Conservation (phyloP, 2,797 vertebrate species). For the Gymnothorax reevesii region DNA sequence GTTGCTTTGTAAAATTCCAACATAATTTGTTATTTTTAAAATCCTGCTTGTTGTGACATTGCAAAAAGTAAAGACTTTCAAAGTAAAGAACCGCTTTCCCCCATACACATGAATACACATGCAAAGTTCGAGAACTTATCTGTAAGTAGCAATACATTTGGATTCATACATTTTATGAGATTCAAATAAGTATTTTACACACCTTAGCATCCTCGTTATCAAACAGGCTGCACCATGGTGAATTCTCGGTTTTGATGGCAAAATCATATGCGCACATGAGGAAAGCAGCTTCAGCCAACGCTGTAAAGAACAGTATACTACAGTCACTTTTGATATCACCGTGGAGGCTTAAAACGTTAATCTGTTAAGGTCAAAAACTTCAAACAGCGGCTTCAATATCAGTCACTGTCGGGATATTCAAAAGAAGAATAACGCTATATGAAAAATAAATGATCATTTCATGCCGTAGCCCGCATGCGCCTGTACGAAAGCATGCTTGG, state of each 20-base stretch:
- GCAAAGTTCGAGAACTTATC: background rate
- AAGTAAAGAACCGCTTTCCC: background rate
- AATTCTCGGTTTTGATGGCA: constrained; percentile 82
- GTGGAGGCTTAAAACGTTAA: background rate
- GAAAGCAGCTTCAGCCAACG: constrained; percentile 89
- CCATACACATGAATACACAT: background rate
- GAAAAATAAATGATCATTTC: background rate
- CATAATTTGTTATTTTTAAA: background rate
- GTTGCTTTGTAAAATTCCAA: background rate
- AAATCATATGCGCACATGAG: constrained; percentile 90
- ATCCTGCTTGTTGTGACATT: background rate
- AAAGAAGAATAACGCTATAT: no score
- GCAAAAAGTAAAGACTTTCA: background rate
- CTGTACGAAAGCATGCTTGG: background rate
- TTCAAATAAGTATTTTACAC: constrained; percentile 35
- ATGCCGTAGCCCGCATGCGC: background rate
- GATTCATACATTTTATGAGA: no score
- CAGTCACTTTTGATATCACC: background rate
- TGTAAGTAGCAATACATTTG: no score
- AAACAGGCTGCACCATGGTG: constrained; percentile 90
- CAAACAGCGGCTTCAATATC: no score
- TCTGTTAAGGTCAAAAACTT: no score
- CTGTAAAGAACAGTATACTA: constrained; percentile 60
- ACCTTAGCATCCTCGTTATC: constrained; percentile 83
- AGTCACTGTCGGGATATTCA: no score